Percentiles rank a stretch among this genome's conserved stretches.
phyloP scores from a whole-genome alignment of 2,797 vertebrate species.

The Syngnathus acus region DNA sequence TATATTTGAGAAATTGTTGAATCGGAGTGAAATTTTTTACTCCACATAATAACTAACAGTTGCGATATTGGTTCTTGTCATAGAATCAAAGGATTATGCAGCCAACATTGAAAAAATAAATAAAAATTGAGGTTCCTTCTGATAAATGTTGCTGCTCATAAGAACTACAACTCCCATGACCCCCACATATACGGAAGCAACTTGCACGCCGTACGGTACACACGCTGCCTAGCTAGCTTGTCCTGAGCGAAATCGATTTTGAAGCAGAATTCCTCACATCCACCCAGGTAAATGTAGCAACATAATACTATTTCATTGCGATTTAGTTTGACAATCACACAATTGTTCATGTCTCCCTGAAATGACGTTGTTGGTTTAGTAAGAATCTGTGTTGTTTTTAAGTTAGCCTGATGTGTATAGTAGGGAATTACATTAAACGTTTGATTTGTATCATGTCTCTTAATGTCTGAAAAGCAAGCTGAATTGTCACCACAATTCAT shows the following conservation, averaged over 20 bases:
- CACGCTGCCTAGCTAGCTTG: slow-evolving; percentile 25
- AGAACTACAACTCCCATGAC: slow-evolving; percentile 22
- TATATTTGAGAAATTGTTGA: not conserved
- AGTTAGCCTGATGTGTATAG: not conserved
- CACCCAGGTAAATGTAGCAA: slow-evolving; percentile 12
- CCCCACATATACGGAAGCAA: slow-evolving; percentile 33
- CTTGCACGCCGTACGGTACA: slow-evolving; percentile 13
- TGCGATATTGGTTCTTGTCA: too few species aligned
- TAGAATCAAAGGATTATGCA: not conserved
- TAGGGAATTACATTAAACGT: not conserved
- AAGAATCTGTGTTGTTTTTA: not conserved
- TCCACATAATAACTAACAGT: not conserved
- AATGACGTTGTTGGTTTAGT: slow-evolving; percentile 1
- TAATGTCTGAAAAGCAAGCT: too few species aligned
- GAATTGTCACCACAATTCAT: too few species aligned
- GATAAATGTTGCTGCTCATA: not conserved
- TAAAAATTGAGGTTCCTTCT: not conserved
- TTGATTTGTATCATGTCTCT: too few species aligned
- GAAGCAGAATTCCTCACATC: not conserved
- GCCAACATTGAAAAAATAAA: not conserved
- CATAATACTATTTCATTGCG: not conserved
- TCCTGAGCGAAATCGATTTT: not conserved
- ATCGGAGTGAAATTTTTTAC: not conserved
- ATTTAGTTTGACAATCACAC: not conserved
- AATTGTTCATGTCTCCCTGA: not conserved